Evolutionary conservation across 2,888 invertebrate genomes (phyloP).

Genomic region (Lasioglossum leucozonium): DNA sequence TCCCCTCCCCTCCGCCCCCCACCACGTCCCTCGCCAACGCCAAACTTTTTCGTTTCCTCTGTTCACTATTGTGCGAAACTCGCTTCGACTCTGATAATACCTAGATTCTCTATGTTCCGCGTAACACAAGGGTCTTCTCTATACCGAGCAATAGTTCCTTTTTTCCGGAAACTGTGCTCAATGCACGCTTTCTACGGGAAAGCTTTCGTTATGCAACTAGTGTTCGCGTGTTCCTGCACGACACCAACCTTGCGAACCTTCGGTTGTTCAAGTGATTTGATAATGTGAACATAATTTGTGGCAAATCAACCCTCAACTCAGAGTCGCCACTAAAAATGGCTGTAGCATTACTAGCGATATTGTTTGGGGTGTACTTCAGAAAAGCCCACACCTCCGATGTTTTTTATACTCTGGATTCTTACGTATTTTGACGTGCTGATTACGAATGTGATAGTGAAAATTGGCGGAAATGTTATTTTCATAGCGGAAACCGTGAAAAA

Average conservation of each 20-base stretch:
- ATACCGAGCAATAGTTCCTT: not conserved
- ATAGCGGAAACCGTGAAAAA: no score
- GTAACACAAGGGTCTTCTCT: not conserved
- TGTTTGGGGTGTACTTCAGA: no score
- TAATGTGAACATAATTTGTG: not conserved
- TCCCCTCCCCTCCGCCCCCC: rapidly evolving
- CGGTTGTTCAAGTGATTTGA: not conserved
- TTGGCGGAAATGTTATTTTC: no score
- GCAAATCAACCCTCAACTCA: no score
- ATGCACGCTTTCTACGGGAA: not conserved
- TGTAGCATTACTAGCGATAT: no score
- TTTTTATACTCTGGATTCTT: no score
- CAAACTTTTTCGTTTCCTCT: conserved; percentile 6
- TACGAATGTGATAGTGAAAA: no score
- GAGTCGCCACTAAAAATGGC: no score
- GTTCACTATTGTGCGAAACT: not conserved
- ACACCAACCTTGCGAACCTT: not conserved
- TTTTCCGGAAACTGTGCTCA: not conserved
- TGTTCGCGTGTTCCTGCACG: not conserved
- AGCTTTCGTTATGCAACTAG: not conserved
- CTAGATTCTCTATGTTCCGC: not conserved
- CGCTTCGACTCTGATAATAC: not conserved
- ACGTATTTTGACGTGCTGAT: no score
- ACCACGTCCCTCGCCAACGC: not conserved
- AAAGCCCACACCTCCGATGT: no score